Conservation (phyloP, 1,140 invertebrate species). For the Varroa destructor region DNA sequence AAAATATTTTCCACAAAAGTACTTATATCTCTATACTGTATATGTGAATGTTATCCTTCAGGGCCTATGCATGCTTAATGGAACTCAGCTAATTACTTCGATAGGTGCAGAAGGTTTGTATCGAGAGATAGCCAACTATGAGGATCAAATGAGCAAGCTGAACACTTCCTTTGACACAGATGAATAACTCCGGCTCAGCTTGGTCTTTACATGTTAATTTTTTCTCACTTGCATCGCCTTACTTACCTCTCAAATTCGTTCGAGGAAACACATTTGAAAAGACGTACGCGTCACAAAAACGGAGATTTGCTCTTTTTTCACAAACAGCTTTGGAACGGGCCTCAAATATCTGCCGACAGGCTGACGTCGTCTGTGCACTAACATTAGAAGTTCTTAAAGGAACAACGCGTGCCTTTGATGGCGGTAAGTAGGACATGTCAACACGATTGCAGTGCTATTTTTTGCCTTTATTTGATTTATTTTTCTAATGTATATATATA, state of each 20-base stretch:
- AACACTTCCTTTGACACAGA: neutral
- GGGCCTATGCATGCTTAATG: conserved; percentile 59
- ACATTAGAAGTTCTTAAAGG: conserved; percentile 59
- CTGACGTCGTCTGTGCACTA: conserved; percentile 57
- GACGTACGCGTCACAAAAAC: no score
- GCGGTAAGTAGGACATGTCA: conserved; percentile 41
- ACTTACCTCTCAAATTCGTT: no score
- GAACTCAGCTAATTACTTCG: conserved; percentile 58
- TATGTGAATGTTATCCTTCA: conserved; percentile 32
- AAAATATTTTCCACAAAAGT: no score
- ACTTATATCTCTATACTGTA: no score
- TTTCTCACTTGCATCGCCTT: no score
- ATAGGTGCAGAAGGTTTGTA: conserved; percentile 51
- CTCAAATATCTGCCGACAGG: conserved; percentile 50
- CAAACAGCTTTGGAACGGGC: conserved; percentile 50
- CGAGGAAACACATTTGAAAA: no score
- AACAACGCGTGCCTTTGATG: conserved; percentile 55
- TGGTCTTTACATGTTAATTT: no score
- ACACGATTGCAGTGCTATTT: no score
- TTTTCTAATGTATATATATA: neutral
- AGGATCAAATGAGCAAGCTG: conserved; percentile 9
- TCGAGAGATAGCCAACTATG: neutral
- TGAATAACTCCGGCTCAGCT: neutral
- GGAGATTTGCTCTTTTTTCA: conserved; percentile 18
- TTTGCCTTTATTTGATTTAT: neutral